These are phyloP conservation scores for Ophonus ardosiacus DNA, from an alignment of 2,888 invertebrate genomes.

Conservation along the genomic window DNA sequence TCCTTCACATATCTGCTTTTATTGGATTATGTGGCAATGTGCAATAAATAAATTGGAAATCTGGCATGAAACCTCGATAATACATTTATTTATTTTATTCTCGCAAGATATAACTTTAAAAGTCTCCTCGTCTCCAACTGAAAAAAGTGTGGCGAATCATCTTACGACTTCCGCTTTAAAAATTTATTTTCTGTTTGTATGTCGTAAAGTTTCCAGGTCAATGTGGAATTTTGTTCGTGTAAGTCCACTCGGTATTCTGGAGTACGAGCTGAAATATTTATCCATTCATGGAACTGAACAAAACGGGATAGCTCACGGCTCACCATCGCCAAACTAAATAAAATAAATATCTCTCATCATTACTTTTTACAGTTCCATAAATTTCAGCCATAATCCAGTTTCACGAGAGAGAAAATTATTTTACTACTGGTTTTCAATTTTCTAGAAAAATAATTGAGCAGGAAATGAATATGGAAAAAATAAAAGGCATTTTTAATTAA, in stretches of 20 bases:
- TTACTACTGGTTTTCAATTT: background rate
- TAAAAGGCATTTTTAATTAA: background rate
- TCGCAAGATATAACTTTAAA: background rate
- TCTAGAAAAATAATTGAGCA: background rate
- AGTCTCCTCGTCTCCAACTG: background rate
- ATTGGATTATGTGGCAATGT: no score
- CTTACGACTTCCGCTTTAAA: conserved; percentile 26
- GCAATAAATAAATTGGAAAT: background rate
- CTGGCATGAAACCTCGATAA: background rate
- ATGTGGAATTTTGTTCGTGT: conserved; percentile 4
- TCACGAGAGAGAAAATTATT: background rate
- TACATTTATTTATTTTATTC: background rate
- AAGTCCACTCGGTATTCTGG: conserved; percentile 9
- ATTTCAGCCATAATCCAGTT: background rate
- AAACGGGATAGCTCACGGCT: background rate
- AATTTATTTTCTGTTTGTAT: conserved; percentile 30
- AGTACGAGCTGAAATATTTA: conserved; percentile 23
- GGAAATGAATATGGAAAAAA: background rate
- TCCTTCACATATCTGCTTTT: no score
- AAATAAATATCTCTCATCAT: background rate
- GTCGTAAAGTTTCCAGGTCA: conserved; percentile 35
- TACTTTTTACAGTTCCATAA: background rate
- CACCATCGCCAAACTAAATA: background rate
- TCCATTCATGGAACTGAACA: background rate
- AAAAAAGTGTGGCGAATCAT: conserved; percentile 1